Percentiles rank a stretch among this genome's conserved stretches.
These are phyloP conservation scores for Actinostola sp. DNA, from an alignment of 92 coral and sea anemone genomes.

Conservation along the genomic window DNA sequence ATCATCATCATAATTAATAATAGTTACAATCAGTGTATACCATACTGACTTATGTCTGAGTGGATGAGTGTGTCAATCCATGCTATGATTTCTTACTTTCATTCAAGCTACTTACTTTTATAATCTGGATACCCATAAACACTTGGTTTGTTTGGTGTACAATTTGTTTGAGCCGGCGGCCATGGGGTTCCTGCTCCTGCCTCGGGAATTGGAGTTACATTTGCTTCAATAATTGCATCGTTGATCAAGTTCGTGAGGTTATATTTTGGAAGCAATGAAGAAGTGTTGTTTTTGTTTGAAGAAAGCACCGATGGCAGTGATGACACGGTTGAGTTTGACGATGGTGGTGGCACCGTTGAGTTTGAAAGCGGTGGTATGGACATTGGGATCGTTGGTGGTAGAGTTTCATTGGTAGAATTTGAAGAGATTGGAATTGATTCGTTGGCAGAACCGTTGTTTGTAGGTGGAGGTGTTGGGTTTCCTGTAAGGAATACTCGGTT, in stretches of 20 bases:
- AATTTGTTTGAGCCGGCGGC: slow-evolving; percentile 14
- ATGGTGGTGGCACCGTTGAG: not conserved
- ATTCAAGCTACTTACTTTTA: slow-evolving; percentile 5
- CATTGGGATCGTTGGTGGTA: not conserved
- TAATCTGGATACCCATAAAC: slow-evolving; percentile 24
- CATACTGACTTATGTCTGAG: not conserved
- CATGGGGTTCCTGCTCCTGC: slow-evolving; percentile 10
- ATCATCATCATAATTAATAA: not conserved
- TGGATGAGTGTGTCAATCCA: not conserved
- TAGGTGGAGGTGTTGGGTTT: slow-evolving; percentile 15
- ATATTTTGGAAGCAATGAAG: slow-evolving; percentile 16
- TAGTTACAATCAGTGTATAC: not conserved
- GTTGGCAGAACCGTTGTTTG: slow-evolving; percentile 10
- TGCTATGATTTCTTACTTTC: not conserved
- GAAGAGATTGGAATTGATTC: not conserved
- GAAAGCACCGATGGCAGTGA: not conserved
- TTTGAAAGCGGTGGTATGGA: not conserved
- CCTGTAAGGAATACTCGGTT: slow-evolving; percentile 13
- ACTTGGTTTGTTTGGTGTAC: slow-evolving; percentile 4
- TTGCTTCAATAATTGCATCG: slow-evolving; percentile 1
- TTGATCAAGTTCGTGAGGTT: not conserved
- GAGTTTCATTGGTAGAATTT: slow-evolving; percentile 1
- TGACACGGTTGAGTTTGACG: not conserved
- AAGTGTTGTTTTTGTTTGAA: not conserved
- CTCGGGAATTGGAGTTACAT: not conserved